Percentiles rank a stretch among this genome's conserved stretches.
These are phyloP conservation scores for Mastacembelus armatus DNA, from an alignment of 2,797 vertebrate genomes.

Conservation along the genomic window DNA sequence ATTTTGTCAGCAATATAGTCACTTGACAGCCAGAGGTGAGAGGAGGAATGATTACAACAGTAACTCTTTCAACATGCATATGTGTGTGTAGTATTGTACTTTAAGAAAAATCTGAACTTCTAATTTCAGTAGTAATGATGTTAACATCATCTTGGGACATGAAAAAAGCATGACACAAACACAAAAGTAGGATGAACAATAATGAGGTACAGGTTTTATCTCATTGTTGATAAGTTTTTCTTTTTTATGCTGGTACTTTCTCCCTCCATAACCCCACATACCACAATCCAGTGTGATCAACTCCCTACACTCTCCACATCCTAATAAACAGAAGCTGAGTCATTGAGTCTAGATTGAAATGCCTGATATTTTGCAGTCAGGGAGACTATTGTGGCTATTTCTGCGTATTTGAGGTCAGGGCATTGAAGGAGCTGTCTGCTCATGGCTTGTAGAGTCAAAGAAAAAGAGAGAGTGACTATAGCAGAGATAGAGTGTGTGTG, in stretches of 20 bases:
- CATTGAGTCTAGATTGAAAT: slow-evolving; percentile 62
- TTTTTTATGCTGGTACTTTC: not conserved
- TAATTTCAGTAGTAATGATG: not conserved
- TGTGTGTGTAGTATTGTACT: not conserved
- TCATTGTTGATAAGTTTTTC: slow-evolving; percentile 6
- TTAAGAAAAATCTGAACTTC: not conserved
- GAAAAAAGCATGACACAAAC: not conserved
- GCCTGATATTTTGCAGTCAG: slow-evolving; percentile 67
- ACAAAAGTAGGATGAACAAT: not conserved
- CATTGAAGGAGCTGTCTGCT: slow-evolving; percentile 74
- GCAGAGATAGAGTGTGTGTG: slow-evolving; percentile 17
- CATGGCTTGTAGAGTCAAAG: slow-evolving; percentile 64
- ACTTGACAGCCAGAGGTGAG: not conserved
- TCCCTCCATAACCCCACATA: slow-evolving; percentile 28
- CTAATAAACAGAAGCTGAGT: slow-evolving; percentile 59
- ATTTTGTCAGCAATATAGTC: not conserved
- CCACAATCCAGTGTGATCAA: slow-evolving; percentile 43
- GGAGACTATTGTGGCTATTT: slow-evolving; percentile 73
- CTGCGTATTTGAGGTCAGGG: slow-evolving; percentile 68
- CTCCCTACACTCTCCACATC: slow-evolving; percentile 38
- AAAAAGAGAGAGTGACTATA: slow-evolving; percentile 52
- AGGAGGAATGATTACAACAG: not conserved
- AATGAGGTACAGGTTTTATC: not conserved
- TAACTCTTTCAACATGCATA: not conserved
- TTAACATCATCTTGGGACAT: not conserved